Evolutionary conservation across 1,140 invertebrate genomes (phyloP).

Genomic region (Battus philenor): DNA sequence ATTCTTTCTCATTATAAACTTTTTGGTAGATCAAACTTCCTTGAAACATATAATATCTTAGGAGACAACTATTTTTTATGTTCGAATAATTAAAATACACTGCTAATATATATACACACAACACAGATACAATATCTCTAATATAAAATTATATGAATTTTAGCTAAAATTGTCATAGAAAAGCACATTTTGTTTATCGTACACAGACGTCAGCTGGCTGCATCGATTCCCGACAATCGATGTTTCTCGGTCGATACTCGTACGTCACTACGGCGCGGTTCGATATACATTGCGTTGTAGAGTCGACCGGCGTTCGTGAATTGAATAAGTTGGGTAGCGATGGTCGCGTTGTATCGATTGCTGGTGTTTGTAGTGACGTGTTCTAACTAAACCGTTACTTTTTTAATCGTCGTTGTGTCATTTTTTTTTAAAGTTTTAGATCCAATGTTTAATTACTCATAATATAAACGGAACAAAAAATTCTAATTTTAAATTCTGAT

Average conservation of each 20-base stretch:
- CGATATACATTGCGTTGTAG: constrained; percentile 16
- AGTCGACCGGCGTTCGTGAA: not conserved
- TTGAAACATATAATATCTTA: not conserved
- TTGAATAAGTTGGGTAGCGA: not conserved
- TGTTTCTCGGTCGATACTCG: constrained; percentile 22
- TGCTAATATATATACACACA: not conserved
- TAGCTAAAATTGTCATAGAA: no score
- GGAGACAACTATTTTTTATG: not conserved
- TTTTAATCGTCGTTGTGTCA: no score
- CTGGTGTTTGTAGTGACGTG: no score
- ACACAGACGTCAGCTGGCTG: constrained; percentile 24
- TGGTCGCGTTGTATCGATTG: not conserved
- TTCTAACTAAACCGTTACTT: no score
- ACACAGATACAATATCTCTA: not conserved
- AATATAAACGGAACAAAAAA: no score
- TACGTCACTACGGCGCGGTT: constrained; percentile 68
- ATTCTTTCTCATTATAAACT: no score
- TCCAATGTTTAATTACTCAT: no score
- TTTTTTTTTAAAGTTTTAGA: no score
- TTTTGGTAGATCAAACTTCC: no score
- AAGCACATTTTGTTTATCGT: constrained; percentile 9
- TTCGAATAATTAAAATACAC: not conserved
- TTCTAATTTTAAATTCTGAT: no score
- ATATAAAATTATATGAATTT: not conserved
- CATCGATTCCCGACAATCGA: constrained; percentile 33